These are phyloP conservation scores for Sarcophaga rosellei DNA, from an alignment of 2,888 invertebrate species.

Conservation along the genomic window DNA sequence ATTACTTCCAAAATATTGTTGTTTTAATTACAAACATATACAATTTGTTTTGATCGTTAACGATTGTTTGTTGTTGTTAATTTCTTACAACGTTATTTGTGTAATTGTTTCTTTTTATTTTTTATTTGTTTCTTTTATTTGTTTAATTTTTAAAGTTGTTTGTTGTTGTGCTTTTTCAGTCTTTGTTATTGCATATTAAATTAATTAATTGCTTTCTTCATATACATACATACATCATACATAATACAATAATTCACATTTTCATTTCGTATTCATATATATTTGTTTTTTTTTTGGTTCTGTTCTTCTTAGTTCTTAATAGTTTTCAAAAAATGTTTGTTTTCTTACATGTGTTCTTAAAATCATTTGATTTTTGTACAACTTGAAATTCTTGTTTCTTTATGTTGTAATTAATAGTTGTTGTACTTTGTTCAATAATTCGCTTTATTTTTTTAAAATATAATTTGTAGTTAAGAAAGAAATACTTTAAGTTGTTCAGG, in stretches of 20 bases:
- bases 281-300: slow-evolving; percentile 42
- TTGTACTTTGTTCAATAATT: slow-evolving; percentile 69
- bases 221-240: slow-evolving; percentile 13
- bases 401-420: slow-evolving; percentile 30
- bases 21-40: neutral
- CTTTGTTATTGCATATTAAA: slow-evolving; percentile 60
- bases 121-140: slow-evolving; percentile 58
- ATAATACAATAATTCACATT: slow-evolving; percentile 29
- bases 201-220: slow-evolving; percentile 49
- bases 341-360: slow-evolving; percentile 12
- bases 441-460: slow-evolving; percentile 28
- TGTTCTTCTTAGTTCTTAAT: slow-evolving; percentile 14
- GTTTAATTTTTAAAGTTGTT: slow-evolving; percentile 8
- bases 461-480: slow-evolving; percentile 41
- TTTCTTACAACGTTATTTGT: slow-evolving; percentile 66
- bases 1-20: neutral
- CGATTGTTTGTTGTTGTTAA: slow-evolving; percentile 30
- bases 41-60: slow-evolving; percentile 17
- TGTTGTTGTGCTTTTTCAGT: slow-evolving; percentile 68
- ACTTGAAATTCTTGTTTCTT: slow-evolving; percentile 19
- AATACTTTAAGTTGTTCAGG: slow-evolving; percentile 68
- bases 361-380: slow-evolving; percentile 8
- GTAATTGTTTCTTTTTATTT: slow-evolving; percentile 56
- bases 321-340: neutral
- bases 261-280: slow-evolving; percentile 19